phyloP scores from a whole-genome alignment of 2,888 invertebrate genomes.

The Acanthococcus lagerstroemiae region DNA sequence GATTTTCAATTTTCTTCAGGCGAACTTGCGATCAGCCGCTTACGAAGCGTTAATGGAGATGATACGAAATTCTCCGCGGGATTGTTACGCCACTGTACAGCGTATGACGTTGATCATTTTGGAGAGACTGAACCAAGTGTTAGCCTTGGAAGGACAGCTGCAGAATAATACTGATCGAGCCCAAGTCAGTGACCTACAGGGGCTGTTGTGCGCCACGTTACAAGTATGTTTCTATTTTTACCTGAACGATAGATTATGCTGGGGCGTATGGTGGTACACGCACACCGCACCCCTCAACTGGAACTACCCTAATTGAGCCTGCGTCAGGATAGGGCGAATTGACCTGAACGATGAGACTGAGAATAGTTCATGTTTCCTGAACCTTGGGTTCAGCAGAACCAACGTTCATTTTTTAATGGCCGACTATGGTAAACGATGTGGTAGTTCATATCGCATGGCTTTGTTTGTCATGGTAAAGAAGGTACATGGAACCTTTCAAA shows the following conservation, averaged over 20 bases:
- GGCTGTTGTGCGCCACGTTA: constrained; percentile 89
- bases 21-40: constrained; percentile 90
- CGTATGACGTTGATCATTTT: constrained; percentile 93
- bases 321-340: too few species aligned
- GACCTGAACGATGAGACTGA: too few species aligned
- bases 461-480: too few species aligned
- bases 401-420: too few species aligned
- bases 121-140: constrained; percentile 82
- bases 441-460: too few species aligned
- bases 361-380: too few species aligned
- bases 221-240: constrained; percentile 43
- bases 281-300: not conserved
- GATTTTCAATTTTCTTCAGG: constrained; percentile 44
- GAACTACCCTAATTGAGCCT: too few species aligned
- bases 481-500: too few species aligned
- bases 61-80: constrained; percentile 95
- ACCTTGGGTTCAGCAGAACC: too few species aligned
- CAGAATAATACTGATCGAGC: constrained; percentile 78
- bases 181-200: constrained; percentile 92
- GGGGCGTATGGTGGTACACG: not conserved
- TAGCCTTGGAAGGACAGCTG: constrained; percentile 86
- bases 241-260: not conserved
- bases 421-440: too few species aligned
- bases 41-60: constrained; percentile 99
- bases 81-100: constrained; percentile 94